phyloP scores from a whole-genome alignment of 1,140 invertebrate species.

The Drosophila sp. region DNA sequence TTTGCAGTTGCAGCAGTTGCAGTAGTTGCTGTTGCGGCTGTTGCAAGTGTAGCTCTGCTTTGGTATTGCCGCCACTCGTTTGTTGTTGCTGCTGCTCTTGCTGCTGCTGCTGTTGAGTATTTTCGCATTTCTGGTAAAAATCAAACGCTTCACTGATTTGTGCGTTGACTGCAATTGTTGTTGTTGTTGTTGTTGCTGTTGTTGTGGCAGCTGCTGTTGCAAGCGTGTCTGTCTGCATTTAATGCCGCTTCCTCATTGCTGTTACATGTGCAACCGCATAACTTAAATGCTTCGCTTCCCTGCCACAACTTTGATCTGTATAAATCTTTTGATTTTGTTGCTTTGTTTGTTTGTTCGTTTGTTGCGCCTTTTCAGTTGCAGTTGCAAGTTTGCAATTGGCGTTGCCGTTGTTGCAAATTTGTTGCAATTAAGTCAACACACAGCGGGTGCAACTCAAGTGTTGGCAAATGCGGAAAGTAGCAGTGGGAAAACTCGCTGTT shows the following conservation, averaged over 20 bases:
- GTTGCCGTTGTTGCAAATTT: conserved; percentile 27
- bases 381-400: neutral
- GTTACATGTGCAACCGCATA: conserved; percentile 67
- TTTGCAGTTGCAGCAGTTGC: too few species aligned
- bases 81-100: conserved; percentile 14
- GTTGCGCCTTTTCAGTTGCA: conserved; percentile 16
- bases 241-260: conserved; percentile 73
- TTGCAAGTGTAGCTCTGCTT: conserved; percentile 38
- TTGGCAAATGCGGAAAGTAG: too few species aligned
- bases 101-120: conserved; percentile 22
- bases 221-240: conserved; percentile 41
- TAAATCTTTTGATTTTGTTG: conserved; percentile 27
- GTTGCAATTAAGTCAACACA: conserved; percentile 41
- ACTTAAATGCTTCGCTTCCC: conserved; percentile 46
- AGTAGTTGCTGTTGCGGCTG: conserved; percentile 6
- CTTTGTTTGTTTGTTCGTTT: conserved; percentile 11
- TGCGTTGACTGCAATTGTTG: conserved; percentile 60
- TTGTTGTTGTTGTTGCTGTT: conserved; percentile 30
- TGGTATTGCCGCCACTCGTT: conserved; percentile 28
- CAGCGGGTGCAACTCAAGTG: conserved; percentile 28
- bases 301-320: conserved; percentile 36
- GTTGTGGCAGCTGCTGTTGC: conserved; percentile 52
- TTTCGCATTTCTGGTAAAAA: conserved; percentile 64
- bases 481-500: neutral
- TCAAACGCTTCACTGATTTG: conserved; percentile 78